phyloP scores from a whole-genome alignment of 2,888 invertebrate genomes.

The Synergus japonicus region DNA sequence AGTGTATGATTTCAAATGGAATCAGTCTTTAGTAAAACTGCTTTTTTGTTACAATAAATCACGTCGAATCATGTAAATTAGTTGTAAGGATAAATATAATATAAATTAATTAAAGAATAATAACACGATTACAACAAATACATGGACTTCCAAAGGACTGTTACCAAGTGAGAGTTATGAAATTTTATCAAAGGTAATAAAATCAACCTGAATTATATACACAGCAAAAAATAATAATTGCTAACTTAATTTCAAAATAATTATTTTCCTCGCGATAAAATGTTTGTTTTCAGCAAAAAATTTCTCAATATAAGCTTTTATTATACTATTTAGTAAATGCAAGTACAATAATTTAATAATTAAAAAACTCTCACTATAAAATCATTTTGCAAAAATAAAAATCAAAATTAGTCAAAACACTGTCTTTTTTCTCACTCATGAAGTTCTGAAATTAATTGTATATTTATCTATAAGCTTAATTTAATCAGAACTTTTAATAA shows the following conservation, averaged over 20 bases:
- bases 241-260: background rate
- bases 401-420: background rate
- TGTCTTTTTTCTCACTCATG: background rate
- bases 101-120: background rate
- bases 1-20: too few relatives aligned
- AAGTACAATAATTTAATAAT: background rate
- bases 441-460: background rate
- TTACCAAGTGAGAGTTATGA: background rate
- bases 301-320: background rate
- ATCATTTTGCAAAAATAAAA: background rate
- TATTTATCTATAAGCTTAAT: background rate
- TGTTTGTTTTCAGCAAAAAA: background rate
- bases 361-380: background rate
- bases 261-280: background rate
- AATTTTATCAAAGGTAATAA: background rate
- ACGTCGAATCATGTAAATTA: background rate
- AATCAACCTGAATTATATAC: background rate
- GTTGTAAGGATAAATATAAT: background rate
- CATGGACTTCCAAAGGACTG: conserved; percentile 17
- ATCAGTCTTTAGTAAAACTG: background rate
- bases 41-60: background rate
- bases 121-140: conserved; percentile 23
- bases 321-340: background rate
- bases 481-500: background rate
- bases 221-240: background rate